Base-by-base conservation (phyloP, 2,113 vertebrate genomes). In the Mesoclemmys tuberculata region DNA sequence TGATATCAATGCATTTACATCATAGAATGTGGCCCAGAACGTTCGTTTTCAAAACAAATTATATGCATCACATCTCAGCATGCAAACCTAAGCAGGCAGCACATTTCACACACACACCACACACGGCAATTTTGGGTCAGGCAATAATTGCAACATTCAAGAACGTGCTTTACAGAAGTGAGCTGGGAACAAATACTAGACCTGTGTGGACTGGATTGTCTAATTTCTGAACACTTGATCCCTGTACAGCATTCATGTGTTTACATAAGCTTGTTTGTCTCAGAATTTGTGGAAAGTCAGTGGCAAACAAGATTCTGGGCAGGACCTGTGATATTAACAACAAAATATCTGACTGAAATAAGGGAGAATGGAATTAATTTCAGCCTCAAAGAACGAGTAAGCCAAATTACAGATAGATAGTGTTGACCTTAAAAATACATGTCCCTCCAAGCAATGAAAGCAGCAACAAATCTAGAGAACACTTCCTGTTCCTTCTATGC, bases 261-360 rank as follows among this genome's bases (percentile, higher is more conserved):
- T 74, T 31, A 74, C 54, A 74, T 49, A 77, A 81, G 41, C 26
- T 35, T 49, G 68, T 49, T 79, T 81, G 52, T 55, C 54, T 81
- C 46, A 18, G 68, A 78, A 41, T 18, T 38, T 85, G 38, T 64
- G 44, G 6, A 27, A 77, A 77, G 41, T 77, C 26, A 82, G n/a
- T 22, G 44, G n/a, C 80, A 87, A 87, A 52, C 55, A 82, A 84
- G 52, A 83, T 29, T 85, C 92, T 48, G 49, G 31, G 51, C 10
- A 51, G 3, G 9, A 7, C 89, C 94, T 35, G 27, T 2, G 11
- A 41, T 61, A 31, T 41, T 26, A 6, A 88, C 87, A 41, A 75
- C 4, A 88, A 87, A 84, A 46, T 90, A n/a, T 54, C 91, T 71
- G 12, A 61, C 44, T 18, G 92, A 95, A 86, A 90, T 94, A 54